Evolutionary conservation across 2,888 invertebrate genomes (phyloP), one percentile per base, ranked within the genome.

Genomic region (Eulithis testata): DNA sequence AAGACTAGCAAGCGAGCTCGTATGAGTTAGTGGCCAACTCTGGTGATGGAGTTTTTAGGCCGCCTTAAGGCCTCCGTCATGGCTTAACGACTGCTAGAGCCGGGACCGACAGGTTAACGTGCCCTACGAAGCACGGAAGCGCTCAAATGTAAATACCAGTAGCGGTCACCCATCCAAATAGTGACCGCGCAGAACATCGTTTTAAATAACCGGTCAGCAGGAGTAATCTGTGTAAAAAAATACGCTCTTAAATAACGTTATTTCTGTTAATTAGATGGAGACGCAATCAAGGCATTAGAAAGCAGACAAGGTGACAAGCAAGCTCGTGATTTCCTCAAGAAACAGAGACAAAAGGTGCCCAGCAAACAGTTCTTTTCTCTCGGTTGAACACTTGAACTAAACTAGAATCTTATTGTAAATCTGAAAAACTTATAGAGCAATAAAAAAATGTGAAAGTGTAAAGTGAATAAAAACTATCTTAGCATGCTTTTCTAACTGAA

Each of bases 271-370:
- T n/a, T 83, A 96, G 96, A 94, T 78, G 95, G 95, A 37, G 96
- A 96, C 74, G 95, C 96, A 8, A 90, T 97, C 60, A 95, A 95
- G 79, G 97, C 97, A 0, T 86, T 98, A 72, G 97, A 97, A 82
- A 95, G 95, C 61, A 94, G 98, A 58, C 96, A 96, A 85, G 97
- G 97, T 69, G 98, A 98, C 90, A 97, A 96, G 84, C 95, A 96
- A 87, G 98, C 98, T 21, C 95, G 95, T 83, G 98, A 98, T 73
- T 98, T 98, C 87, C 93, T 98, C 47, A 97, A 97, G 85, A 97
- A 95, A 84, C 94, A 96, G 72, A 95, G 95, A 84, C 95, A 95
- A 78, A 95, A 96, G 75, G 81, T 91, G 77, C 91, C 93, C 0
- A 77, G 82, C 70, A 81, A 82, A 55, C 90, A 89, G 67, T 91